A percentile compares a stretch with the other conserved stretches of the same genome.
These are phyloP conservation scores for Muschampia staudingeri DNA, from an alignment of 2,888 invertebrate species.

Conservation along the genomic window DNA sequence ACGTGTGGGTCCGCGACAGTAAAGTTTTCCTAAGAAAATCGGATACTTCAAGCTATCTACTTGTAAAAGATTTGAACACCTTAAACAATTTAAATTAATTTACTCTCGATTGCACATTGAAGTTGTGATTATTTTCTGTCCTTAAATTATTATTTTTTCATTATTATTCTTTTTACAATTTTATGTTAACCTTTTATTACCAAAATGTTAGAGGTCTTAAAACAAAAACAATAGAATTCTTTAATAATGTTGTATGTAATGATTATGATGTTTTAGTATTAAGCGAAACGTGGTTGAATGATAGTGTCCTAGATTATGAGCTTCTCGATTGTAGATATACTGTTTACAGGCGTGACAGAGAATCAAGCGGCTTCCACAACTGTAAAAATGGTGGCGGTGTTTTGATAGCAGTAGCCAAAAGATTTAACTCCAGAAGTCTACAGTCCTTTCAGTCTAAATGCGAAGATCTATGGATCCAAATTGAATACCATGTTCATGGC, in stretches of 20 bases:
- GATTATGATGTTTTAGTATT: constrained; percentile 1
- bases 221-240: not conserved
- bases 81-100: constrained; percentile 4
- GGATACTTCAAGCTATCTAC: constrained; percentile 1
- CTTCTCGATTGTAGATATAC: constrained; percentile 1
- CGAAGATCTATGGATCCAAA: not conserved
- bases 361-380: not conserved
- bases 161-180: not conserved
- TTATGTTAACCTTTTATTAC: not conserved
- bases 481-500: not conserved
- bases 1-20: constrained; percentile 10
- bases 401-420: not conserved
- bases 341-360: constrained; percentile 9
- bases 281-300: constrained; percentile 5
- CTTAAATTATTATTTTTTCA: not conserved
- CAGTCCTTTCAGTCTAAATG: constrained; percentile 11
- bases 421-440: not conserved
- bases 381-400: not conserved
- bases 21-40: constrained; percentile 26
- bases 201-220: constrained; percentile 1
- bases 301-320: not conserved
- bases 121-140: too few species aligned
- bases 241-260: constrained; percentile 7
- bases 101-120: not conserved
- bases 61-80: constrained; percentile 9